Conservation (phyloP, 2,113 vertebrate genomes). For the Percina caprodes region DNA sequence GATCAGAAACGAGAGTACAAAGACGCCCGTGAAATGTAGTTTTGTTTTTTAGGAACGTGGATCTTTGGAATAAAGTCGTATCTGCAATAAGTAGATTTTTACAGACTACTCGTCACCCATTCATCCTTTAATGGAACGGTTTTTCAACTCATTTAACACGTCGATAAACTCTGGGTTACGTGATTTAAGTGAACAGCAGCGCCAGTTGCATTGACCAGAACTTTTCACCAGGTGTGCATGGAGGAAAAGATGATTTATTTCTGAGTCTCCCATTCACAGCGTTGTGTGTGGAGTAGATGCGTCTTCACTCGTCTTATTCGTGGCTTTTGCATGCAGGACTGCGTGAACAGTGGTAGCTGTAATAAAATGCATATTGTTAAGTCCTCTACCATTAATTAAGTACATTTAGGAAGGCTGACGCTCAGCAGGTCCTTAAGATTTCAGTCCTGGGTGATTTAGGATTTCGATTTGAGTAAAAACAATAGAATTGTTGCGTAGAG, state of each 20-base stretch:
- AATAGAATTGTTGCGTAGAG: too few species aligned
- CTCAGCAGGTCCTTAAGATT: neutral
- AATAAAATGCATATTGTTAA: neutral
- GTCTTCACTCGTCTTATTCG: constrained; percentile 32
- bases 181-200: neutral
- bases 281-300: constrained; percentile 38
- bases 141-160: constrained; percentile 6
- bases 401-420: neutral
- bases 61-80: constrained; percentile 27
- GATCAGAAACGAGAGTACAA: neutral
- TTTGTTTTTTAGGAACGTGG: neutral
- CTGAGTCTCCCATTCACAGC: constrained; percentile 7
- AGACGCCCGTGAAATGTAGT: neutral
- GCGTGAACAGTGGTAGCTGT: constrained; percentile 17
- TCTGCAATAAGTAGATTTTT: constrained; percentile 40
- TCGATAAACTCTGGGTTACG: neutral
- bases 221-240: constrained; percentile 1
- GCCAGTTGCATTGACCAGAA: constrained; percentile 10
- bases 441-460: neutral
- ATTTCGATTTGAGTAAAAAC: too few species aligned
- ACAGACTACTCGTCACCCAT: constrained; percentile 1
- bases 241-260: neutral
- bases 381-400: neutral
- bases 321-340: constrained; percentile 63
- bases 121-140: neutral